Evolutionary conservation across 1,140 invertebrate species (phyloP).

Genomic region (Maconellicoccus hirsutus): DNA sequence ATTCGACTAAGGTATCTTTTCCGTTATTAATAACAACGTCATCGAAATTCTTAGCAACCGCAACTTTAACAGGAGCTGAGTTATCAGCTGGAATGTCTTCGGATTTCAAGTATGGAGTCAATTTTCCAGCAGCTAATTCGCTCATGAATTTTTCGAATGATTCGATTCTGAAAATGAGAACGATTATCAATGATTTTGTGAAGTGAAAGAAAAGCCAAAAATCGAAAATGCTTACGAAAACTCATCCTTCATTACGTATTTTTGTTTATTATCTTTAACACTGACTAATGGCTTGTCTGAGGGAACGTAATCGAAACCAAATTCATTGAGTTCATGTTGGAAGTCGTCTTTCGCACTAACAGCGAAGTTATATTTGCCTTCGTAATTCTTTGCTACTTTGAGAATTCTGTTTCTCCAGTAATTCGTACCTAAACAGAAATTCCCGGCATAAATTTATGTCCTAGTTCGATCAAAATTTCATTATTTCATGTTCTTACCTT

Average conservation of each 20-base stretch:
- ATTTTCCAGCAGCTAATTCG: constrained; percentile 64
- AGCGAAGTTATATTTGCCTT: constrained; percentile 64
- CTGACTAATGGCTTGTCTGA: constrained; percentile 82
- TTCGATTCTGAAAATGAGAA: constrained; percentile 55
- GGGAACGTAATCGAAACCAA: constrained; percentile 74
- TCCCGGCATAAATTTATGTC: not conserved
- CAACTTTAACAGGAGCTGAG: constrained; percentile 73
- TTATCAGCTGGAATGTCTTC: constrained; percentile 83
- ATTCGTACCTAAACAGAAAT: constrained; percentile 46
- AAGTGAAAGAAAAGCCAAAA: constrained; percentile 11
- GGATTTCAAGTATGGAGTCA: constrained; percentile 92
- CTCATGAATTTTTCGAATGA: constrained; percentile 78
- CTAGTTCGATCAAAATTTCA: not conserved
- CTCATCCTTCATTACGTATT: constrained; percentile 80
- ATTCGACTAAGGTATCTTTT: constrained; percentile 92
- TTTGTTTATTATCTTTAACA: constrained; percentile 73
- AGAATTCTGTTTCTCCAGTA: constrained; percentile 97
- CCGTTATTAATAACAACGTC: constrained; percentile 82
- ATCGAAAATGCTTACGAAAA: constrained; percentile 54
- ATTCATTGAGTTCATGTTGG: constrained; percentile 87
- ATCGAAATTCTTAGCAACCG: constrained; percentile 94
- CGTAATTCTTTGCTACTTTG: constrained; percentile 84
- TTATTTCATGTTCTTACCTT: constrained; percentile 40
- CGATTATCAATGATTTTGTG: no score
- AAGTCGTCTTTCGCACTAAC: constrained; percentile 86